Conservation (phyloP, 2,888 invertebrate species). For the Spatulosminthurus flaviceps region DNA sequence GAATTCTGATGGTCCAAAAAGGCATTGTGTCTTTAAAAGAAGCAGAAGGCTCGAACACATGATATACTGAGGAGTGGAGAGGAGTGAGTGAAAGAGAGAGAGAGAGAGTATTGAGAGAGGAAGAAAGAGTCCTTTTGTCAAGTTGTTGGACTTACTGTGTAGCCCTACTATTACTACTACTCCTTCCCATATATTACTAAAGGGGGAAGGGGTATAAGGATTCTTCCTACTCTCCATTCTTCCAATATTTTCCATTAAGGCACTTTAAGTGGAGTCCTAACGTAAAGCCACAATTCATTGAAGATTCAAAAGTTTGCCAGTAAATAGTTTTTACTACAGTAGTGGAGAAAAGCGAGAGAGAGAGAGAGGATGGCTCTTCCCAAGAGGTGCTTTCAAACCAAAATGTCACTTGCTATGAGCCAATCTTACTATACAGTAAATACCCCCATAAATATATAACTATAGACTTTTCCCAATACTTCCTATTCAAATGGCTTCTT, state of each 20-base stretch:
- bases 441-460: too few species aligned
- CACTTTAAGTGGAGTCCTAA: background rate
- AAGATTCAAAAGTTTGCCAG: constrained; percentile 39
- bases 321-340: constrained; percentile 30
- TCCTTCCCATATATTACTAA: too few species aligned
- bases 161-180: too few species aligned
- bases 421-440: too few species aligned
- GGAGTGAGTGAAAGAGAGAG: background rate
- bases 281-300: constrained; percentile 30
- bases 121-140: constrained; percentile 10
- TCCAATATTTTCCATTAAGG: constrained; percentile 18
- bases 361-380: constrained; percentile 9
- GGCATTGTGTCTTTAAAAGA: background rate
- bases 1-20: constrained; percentile 7
- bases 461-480: too few species aligned
- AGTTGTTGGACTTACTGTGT: background rate
- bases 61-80: background rate
- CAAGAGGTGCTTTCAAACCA: too few species aligned
- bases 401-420: too few species aligned
- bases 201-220: background rate
- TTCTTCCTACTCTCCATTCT: background rate
- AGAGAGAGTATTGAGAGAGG: background rate
- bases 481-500: too few species aligned
- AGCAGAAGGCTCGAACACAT: background rate
- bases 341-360: constrained; percentile 2